phyloP scores from a whole-genome alignment of 2,113 vertebrate species.

The Strix uralensis region DNA sequence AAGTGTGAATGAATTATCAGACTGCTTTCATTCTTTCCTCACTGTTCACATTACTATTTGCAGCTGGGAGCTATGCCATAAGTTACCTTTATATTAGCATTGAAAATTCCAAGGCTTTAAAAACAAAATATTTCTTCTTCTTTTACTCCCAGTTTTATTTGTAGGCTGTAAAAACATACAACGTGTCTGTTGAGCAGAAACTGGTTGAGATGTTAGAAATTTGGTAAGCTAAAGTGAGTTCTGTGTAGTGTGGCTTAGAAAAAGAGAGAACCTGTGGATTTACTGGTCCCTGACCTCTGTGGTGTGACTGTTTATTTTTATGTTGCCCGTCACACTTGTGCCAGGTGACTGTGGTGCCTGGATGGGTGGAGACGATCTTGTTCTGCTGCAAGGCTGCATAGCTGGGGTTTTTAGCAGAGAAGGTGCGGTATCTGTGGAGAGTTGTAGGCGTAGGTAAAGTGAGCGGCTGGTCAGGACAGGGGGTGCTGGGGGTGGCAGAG shows the following conservation, averaged over 20 bases:
- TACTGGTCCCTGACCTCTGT: neutral
- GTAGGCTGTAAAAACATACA: neutral
- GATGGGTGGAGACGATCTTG: neutral
- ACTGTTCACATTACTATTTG: neutral
- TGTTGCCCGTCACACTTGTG: neutral
- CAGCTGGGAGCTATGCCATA: neutral
- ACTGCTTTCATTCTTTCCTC: neutral
- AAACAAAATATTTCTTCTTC: neutral
- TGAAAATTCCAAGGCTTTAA: neutral
- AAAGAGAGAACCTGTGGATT: neutral
- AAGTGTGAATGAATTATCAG: neutral
- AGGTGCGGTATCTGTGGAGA: neutral
- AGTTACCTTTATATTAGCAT: neutral
- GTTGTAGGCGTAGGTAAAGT: neutral
- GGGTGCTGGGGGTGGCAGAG: neutral
- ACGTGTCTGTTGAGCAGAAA: neutral
- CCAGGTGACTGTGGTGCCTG: neutral
- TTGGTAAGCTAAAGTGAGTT: fast-evolving
- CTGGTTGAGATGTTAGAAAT: neutral
- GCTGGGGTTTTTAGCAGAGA: neutral
- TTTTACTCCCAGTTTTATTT: neutral
- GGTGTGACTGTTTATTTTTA: neutral
- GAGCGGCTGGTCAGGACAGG: neutral
- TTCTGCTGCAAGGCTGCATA: neutral
- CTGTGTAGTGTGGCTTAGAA: fast-evolving